Base-by-base conservation (phyloP, 2,888 invertebrate species). In the Drosophila antonietae region DNA sequence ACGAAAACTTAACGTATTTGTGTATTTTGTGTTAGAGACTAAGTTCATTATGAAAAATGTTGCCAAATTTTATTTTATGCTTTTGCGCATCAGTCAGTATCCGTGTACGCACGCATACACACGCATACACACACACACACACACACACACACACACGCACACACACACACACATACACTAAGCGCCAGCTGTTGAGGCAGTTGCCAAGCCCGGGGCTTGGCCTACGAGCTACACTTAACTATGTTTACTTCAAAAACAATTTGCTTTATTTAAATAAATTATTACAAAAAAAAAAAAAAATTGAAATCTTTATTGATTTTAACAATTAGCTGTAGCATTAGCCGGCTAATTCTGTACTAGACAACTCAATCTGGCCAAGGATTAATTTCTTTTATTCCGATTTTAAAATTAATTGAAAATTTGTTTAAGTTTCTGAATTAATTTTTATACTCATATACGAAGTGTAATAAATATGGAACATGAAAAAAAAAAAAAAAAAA, bases 41-140 rank as follows among this genome's bases (percentile, higher is more conserved):
- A 90, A 88, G 90, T 89, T 87, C 73, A 81, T 85, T 83, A 88
- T 68, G 76, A 83, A 81, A 90, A 90, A 88, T 90, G 90, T 90
- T 90, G 90, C 90, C 90, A 90, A 90, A 90, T 89, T 86, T 86
- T 88, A 88, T 88, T 86, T 86, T 79, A 86, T 87, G 78, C 82
- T 78, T 78, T 83, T 70, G 63, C 56, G 81, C 81, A 84, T 88
- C 88, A 84, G 88, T 88, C 88, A 84, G 79, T 81, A 86, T 83
- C 68, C 81, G 69, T 62, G 58, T 58, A 58, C 63, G 49, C 47
- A 53, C 51, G 51, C 57, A 53, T 47, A 7, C 39, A 53, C 37
- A 23, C 55, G n/a, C n/a, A n/a, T n/a, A 23, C 57, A 57, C 23
- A 47, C 52, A 12, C 37, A 33, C 52, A 33, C 23, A 33, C 44